Conservation (phyloP, 23 tunicate genomes). For the Botrylloides violaceus region DNA sequence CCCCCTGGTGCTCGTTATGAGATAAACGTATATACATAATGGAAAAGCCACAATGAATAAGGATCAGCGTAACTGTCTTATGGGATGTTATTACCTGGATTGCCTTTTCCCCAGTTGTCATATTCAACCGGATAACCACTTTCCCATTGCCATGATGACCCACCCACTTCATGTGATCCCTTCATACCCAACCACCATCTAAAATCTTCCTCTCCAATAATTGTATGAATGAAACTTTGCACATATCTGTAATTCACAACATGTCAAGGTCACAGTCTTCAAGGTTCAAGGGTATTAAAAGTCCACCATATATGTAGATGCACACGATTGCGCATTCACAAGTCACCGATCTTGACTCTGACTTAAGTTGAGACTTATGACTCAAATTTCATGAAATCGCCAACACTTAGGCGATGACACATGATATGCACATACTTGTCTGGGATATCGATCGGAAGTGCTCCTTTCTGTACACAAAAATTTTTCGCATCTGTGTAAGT, state of each 20-base stretch:
- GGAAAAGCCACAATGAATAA: too few species aligned
- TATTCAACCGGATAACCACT: slow-evolving; percentile 67
- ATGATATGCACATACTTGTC: slow-evolving; percentile 61
- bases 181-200: slow-evolving; percentile 93
- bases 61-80: too few species aligned
- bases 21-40: too few species aligned
- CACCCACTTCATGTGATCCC: slow-evolving; percentile 23
- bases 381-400: too few species aligned
- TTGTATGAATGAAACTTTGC: slow-evolving; percentile 84
- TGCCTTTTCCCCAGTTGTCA: slow-evolving; percentile 81
- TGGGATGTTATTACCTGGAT: slow-evolving; percentile 49
- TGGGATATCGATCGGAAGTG: slow-evolving; percentile 34
- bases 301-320: too few species aligned
- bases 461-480: slow-evolving; percentile 51
- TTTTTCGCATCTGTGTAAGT: slow-evolving; percentile 36
- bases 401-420: too few species aligned
- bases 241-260: slow-evolving; percentile 37
- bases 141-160: slow-evolving; percentile 82
- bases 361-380: too few species aligned
- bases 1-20: too few species aligned
- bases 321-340: too few species aligned
- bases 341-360: too few species aligned
- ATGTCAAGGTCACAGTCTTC: too few species aligned
- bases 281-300: too few species aligned
- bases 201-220: slow-evolving; percentile 65